Conservation (phyloP, 2,888 invertebrate genomes). For the Himalopsyche tibetana region DNA sequence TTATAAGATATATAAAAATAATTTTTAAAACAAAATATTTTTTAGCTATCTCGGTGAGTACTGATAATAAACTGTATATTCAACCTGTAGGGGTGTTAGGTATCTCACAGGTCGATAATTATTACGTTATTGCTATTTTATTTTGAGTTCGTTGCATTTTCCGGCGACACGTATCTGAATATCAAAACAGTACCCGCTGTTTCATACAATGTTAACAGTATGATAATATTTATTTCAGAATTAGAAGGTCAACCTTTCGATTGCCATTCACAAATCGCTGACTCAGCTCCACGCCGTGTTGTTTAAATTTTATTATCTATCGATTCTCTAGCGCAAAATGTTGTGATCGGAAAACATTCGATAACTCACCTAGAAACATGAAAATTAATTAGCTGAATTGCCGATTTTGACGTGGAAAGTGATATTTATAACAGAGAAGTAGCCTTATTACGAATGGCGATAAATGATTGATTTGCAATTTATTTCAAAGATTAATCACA, state of each 20-base stretch:
- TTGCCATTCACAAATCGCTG: slow-evolving; percentile 43
- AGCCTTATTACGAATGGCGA: too few relatives aligned
- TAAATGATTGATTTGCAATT: too few relatives aligned
- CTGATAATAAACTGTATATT: too few relatives aligned
- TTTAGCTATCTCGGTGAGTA: too few relatives aligned
- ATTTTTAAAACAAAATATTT: too few relatives aligned
- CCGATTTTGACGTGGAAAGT: not conserved
- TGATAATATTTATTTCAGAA: slow-evolving; percentile 28
- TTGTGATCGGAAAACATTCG: too few relatives aligned
- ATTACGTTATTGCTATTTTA: not conserved
- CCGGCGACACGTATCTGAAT: not conserved
- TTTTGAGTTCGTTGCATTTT: slow-evolving; percentile 3
- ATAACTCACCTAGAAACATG: too few relatives aligned
- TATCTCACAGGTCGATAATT: too few relatives aligned
- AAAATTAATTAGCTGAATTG: not conserved
- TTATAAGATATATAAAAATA: too few relatives aligned
- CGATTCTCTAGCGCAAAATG: not conserved
- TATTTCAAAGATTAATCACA: too few relatives aligned
- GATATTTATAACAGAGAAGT: not conserved
- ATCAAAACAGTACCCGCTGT: not conserved
- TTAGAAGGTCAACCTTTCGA: slow-evolving; percentile 40
- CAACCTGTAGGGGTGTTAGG: too few relatives aligned
- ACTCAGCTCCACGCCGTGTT: slow-evolving; percentile 6
- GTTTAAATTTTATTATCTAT: slow-evolving; percentile 19
- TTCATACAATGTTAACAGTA: not conserved